Evolutionary conservation across 2,113 vertebrate genomes (phyloP).

Genomic region (Platanista minor): DNA sequence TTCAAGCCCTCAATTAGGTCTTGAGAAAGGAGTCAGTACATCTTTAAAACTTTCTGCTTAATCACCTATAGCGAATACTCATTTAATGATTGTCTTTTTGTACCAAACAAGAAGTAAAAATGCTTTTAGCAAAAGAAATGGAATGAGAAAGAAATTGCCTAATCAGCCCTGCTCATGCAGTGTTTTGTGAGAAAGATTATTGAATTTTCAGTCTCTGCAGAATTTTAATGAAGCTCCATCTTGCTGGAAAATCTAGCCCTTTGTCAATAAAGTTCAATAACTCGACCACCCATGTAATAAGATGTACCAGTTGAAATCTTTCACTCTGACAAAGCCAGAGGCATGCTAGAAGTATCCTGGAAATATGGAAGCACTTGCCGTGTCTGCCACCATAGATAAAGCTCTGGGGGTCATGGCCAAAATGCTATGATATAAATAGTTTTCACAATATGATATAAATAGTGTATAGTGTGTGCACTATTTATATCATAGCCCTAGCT

Average conservation of each 20-base stretch:
- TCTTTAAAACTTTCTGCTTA: slow-evolving; percentile 85
- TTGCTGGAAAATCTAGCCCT: slow-evolving; percentile 84
- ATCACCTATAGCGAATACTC: slow-evolving; percentile 84
- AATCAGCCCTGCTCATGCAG: slow-evolving; percentile 88
- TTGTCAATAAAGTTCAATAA: slow-evolving; percentile 92
- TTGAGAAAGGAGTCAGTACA: slow-evolving; percentile 79
- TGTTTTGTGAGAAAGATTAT: slow-evolving; percentile 88
- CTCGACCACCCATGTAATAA: slow-evolving; percentile 91
- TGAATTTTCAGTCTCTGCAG: slow-evolving; percentile 90
- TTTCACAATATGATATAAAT: background rate
- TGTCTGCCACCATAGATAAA: slow-evolving; percentile 7
- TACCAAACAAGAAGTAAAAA: slow-evolving; percentile 87
- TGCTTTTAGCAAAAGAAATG: slow-evolving; percentile 85
- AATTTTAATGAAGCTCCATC: slow-evolving; percentile 92
- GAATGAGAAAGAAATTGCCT: slow-evolving; percentile 88
- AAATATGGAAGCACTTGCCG: slow-evolving; percentile 65
- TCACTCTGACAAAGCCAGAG: slow-evolving; percentile 76
- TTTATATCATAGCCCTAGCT: background rate
- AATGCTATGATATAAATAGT: background rate
- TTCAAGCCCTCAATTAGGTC: slow-evolving; percentile 77
- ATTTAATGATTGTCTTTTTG: slow-evolving; percentile 87
- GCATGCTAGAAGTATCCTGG: slow-evolving; percentile 60
- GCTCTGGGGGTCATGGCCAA: background rate
- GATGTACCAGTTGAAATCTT: slow-evolving; percentile 86
- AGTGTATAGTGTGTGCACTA: no score